Evolutionary conservation across 2,888 invertebrate genomes (phyloP).

Genomic region (Rotaria magnacalcarata): DNA sequence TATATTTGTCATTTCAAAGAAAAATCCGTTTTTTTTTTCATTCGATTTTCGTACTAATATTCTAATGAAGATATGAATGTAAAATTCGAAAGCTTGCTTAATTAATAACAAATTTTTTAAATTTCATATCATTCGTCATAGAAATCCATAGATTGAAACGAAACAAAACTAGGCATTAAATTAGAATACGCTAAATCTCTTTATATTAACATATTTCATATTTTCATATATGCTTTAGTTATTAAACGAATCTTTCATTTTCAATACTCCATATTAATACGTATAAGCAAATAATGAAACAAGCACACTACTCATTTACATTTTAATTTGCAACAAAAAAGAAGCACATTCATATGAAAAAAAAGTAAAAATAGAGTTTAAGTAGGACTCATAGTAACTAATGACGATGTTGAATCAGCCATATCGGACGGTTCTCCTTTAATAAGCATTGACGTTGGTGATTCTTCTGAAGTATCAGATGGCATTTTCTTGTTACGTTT

Average conservation of each 20-base stretch:
- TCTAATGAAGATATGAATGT: no score
- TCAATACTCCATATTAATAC: no score
- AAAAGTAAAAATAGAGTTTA: not conserved
- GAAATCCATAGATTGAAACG: no score
- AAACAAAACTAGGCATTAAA: no score
- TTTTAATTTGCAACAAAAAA: conserved; percentile 6
- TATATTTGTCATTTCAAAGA: no score
- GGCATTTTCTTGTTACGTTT: conserved; percentile 33
- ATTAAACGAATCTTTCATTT: not conserved
- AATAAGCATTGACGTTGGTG: not conserved
- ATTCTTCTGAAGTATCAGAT: not conserved
- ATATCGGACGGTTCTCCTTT: not conserved
- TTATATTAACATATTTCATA: not conserved
- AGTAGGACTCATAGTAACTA: not conserved
- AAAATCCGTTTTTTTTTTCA: no score
- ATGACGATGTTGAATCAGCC: not conserved
- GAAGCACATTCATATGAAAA: not conserved
- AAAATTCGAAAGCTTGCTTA: no score
- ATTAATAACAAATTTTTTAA: no score
- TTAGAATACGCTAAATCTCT: no score
- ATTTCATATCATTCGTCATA: no score
- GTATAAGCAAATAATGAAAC: not conserved
- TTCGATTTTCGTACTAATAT: no score
- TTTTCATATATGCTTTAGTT: not conserved
- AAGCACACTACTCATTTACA: not conserved